Base-by-base conservation (phyloP, 2,888 invertebrate species). In the Mactromeris polynyma region DNA sequence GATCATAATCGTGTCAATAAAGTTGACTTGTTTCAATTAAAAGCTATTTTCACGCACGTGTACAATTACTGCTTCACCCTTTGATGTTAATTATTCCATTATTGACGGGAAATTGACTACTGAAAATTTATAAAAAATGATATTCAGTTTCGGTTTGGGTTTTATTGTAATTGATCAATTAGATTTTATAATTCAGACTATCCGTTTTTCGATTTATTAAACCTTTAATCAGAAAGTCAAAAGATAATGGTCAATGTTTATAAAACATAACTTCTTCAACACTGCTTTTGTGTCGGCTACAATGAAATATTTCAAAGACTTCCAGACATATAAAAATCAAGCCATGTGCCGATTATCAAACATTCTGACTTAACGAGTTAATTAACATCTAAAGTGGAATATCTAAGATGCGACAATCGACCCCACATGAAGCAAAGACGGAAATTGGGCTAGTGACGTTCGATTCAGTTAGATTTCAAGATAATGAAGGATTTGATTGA, bases 1-100 rank as follows among this genome's bases (percentile, higher is more conserved):
- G 84, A 84, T 84, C 84, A 84, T 84, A 84, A 84, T 84, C 84
- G 51, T 38, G n/a, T n/a, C 17, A 19, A 31, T 79, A 36, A n/a
- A 31, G 69, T 46, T 54, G 31, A 26, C 77, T 78, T 54, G n/a
- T 78, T 84, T 51, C 42, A 84, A 78, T 84, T 54, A 84, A 54
- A 78, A 84, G 84, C 4, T 77, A 78, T 77, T 84, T 84, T 78
- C 38, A 84, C 77, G 84, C 77, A 84, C 54, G 84, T 84, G 77
- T 84, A 84, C 51, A 84, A 54, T 84, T 84, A 77, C 84, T 84
- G 51, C n/a, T 77, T 51, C 69, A 7, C 38, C 54, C 38, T 84
- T 84, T 84, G 84, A 54, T 84, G 77, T 33, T 36, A 77, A 73
- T 40, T n/a, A 33, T 54, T 36, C 51, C 54, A 78, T 78, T 78